phyloP scores from a whole-genome alignment of 2,113 vertebrate species.

The Ahaetulla prasina region DNA sequence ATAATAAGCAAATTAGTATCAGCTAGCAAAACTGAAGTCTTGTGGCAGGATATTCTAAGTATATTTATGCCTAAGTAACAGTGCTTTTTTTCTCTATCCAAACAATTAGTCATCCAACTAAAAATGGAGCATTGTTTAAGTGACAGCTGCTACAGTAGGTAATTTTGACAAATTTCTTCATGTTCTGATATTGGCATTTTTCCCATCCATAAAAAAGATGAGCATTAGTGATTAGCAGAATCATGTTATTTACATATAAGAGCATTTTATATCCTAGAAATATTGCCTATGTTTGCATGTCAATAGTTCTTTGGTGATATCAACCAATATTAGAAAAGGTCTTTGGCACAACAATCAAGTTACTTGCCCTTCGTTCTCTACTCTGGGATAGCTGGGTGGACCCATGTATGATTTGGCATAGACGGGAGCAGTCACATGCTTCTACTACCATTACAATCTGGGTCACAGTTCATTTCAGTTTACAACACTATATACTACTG shows the following conservation, averaged over 20 bases:
- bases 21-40: background rate
- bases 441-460: background rate
- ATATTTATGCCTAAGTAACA: background rate
- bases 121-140: conserved; percentile 2
- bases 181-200: background rate
- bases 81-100: background rate
- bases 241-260: background rate
- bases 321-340: background rate
- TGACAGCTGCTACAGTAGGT: background rate
- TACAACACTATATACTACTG: background rate
- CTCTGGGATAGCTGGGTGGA: background rate
- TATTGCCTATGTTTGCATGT: background rate
- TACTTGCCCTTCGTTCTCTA: background rate
- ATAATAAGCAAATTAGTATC: background rate
- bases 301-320: background rate
- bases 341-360: background rate
- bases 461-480: background rate
- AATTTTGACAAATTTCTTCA: background rate
- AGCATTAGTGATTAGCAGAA: background rate
- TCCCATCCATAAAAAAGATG: background rate
- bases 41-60: background rate
- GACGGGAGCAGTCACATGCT: background rate
- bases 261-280: background rate
- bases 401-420: background rate
- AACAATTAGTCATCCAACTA: conserved; percentile 9